Percentiles rank a stretch among this genome's conserved stretches.
These are phyloP conservation scores for Belonocnema kinseyi DNA, from an alignment of 1,140 invertebrate species.

Conservation along the genomic window DNA sequence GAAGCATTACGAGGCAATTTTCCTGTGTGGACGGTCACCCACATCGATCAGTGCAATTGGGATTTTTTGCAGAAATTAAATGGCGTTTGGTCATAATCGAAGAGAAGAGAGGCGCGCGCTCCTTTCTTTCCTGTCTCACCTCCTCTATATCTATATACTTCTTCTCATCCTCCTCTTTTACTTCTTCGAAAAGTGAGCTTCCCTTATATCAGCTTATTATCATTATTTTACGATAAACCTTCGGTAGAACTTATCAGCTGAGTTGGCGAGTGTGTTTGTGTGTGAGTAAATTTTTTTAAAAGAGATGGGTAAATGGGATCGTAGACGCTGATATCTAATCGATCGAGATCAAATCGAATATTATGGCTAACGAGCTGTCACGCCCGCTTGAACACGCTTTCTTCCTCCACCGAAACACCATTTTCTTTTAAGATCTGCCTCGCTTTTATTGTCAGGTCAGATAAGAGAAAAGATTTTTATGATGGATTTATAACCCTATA, in stretches of 20 bases:
- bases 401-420: conserved; percentile 16
- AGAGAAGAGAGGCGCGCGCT: conserved; percentile 29
- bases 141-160: conserved; percentile 2
- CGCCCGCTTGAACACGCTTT: conserved; percentile 59
- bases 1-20: neutral
- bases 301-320: conserved; percentile 9
- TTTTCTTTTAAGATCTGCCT: conserved; percentile 5
- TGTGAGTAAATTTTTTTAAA: neutral
- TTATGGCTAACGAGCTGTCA: conserved; percentile 63
- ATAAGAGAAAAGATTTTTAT: neutral
- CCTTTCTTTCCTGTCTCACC: neutral
- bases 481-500: neutral
- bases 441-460: neutral
- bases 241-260: conserved; percentile 1
- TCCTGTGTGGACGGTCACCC: neutral
- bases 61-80: conserved; percentile 53
- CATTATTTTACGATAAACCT: conserved; percentile 62
- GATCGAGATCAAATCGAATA: conserved; percentile 63
- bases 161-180: conserved; percentile 35
- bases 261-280: neutral
- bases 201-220: conserved; percentile 56
- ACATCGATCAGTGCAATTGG: conserved; percentile 3
- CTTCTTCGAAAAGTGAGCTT: neutral
- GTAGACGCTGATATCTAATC: conserved; percentile 57
- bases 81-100: conserved; percentile 47